A percentile compares a stretch with the other conserved stretches of the same genome.
phyloP scores from a whole-genome alignment of 1,140 invertebrate genomes.

The Cotesia glomerata region DNA sequence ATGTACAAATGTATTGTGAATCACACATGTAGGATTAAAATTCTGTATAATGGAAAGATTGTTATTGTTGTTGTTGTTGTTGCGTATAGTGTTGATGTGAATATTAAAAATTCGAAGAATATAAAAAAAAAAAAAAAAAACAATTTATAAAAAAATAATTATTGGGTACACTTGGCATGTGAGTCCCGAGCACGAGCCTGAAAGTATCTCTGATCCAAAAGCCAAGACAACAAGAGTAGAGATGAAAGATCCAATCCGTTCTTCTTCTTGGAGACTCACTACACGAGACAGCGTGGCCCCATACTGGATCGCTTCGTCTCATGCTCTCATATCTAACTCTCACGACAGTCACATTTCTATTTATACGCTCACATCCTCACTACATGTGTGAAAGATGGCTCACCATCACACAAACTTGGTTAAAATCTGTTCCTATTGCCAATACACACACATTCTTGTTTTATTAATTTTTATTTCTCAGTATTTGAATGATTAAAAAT shows the following conservation, averaged over 20 bases:
- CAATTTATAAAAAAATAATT: slow-evolving; percentile 11
- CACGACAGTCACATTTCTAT: slow-evolving; percentile 21
- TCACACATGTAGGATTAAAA: slow-evolving; percentile 1
- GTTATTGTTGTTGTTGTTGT: background rate
- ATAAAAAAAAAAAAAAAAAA: background rate
- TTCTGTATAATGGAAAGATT: background rate
- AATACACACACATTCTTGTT: no score
- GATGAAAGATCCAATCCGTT: no score
- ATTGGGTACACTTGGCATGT: background rate
- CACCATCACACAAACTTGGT: background rate
- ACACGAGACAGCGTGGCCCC: slow-evolving; percentile 52
- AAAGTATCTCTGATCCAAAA: slow-evolving; percentile 15
- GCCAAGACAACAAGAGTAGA: no score
- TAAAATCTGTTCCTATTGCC: background rate
- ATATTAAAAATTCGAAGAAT: background rate
- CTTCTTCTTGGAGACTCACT: background rate
- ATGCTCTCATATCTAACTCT: slow-evolving; percentile 29
- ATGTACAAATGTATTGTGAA: background rate
- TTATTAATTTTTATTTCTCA: no score
- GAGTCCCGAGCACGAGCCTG: slow-evolving; percentile 40
- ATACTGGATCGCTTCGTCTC: slow-evolving; percentile 41
- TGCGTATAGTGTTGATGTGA: background rate
- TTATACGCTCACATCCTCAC: background rate
- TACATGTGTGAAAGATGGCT: background rate
- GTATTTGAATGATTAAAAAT: no score